These are phyloP conservation scores for Hirtodrosophila trivittata DNA, from an alignment of 2,888 invertebrate genomes.

Conservation along the genomic window DNA sequence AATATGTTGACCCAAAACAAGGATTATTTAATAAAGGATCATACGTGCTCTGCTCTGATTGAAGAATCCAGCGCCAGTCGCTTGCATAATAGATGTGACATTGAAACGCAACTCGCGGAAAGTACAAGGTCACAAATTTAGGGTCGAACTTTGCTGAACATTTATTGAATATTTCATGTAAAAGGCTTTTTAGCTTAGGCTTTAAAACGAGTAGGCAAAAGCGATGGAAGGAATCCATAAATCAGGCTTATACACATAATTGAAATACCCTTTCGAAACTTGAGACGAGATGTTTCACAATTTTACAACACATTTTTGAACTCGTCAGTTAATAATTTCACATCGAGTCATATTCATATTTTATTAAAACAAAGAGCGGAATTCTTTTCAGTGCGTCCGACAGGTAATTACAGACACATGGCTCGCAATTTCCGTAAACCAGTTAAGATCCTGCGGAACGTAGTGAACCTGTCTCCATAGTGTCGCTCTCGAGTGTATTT, in stretches of 20 bases:
- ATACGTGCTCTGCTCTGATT: constrained; percentile 14
- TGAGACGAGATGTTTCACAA: too few species aligned
- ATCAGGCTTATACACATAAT: constrained; percentile 34
- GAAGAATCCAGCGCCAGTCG: constrained; percentile 7
- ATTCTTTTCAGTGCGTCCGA: too few species aligned
- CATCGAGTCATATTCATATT: too few species aligned
- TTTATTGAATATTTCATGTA: constrained; percentile 63
- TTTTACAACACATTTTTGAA: too few species aligned
- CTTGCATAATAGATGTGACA: constrained; percentile 52
- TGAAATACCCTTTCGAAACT: too few species aligned
- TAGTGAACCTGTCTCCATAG: constrained; percentile 24
- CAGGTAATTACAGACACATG: background rate
- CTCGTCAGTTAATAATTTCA: too few species aligned
- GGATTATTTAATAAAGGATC: constrained; percentile 23
- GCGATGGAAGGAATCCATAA: constrained; percentile 41
- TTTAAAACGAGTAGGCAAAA: constrained; percentile 29
- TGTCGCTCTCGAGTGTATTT: constrained; percentile 40
- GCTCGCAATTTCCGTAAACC: background rate
- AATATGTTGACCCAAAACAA: constrained; percentile 18
- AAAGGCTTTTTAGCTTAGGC: constrained; percentile 55
- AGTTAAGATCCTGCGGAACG: background rate
- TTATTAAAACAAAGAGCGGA: too few species aligned
- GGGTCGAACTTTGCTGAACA: constrained; percentile 44
- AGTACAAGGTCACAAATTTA: constrained; percentile 25
- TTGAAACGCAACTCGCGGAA: background rate